Evolutionary conservation across 1,140 invertebrate species (phyloP), one percentile per base, ranked within the genome.

Genomic region (Saccostrea glomerata): DNA sequence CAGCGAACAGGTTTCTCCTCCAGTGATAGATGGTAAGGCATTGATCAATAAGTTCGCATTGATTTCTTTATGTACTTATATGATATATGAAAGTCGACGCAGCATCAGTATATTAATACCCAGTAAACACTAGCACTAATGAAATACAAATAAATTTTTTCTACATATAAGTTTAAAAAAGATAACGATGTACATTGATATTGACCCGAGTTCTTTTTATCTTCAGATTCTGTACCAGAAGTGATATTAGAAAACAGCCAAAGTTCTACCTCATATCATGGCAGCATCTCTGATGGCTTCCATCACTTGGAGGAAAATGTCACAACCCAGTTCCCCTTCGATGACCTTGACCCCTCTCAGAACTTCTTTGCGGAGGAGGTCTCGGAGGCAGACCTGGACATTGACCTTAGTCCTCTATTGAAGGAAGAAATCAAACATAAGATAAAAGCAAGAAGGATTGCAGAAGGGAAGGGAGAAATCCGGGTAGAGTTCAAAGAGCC

Each of bases 351-450:
- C 63, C 47, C 82, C 85, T 54, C 82, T 88, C 82, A 87, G 82
- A 17, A 55, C 47, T 60, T 66, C 20, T 47, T 77, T 17, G 17
- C n/a, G 36, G 60, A 86, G 54, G 55, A 85, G 56, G 47, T 88
- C 63, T 36, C 73, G 23, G 58, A 86, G 40, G 23, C 54, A 40
- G 77, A 40, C n/a, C 11, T 66, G n/a, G 58, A 55, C 4, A 73
- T 83, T 7, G 56, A 77, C 5, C 77, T 85, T 4, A 86, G 85
- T 30, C 88, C 88, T 17, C 96, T 98, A 87, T 98, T 98, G 94
- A 98, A 98, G 96, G 98, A 97, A 94, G 96, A 97, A 96, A 96
- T 98, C 92, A 98, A 98, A 95, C 95, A 98, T 90, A 97, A 97
- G 89, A 97, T 98, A 91, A 97, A 98, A 95, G 97, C 97, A 86